phyloP scores from a whole-genome alignment of 2,113 vertebrate species.

The Probosciger aterrimus region DNA sequence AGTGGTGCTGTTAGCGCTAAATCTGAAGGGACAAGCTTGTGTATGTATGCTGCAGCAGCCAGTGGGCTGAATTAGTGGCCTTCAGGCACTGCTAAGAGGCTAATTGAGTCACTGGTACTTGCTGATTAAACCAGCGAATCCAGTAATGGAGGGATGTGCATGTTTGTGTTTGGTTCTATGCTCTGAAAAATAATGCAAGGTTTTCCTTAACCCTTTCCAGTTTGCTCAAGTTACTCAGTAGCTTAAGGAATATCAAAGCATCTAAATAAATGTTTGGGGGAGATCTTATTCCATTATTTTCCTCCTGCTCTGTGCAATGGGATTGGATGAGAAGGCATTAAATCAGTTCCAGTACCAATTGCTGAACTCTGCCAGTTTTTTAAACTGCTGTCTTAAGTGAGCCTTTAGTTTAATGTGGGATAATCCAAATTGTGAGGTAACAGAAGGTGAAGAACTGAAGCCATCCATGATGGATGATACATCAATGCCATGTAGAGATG shows the following conservation, averaged over 20 bases:
- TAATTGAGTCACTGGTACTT: constrained; percentile 62
- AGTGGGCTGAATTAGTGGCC: constrained; percentile 56
- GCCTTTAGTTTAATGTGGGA: background rate
- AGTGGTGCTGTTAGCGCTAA: constrained; percentile 34
- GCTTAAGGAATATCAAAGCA: background rate
- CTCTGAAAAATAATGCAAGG: background rate
- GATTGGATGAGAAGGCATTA: background rate
- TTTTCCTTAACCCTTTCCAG: background rate
- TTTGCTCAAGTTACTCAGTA: background rate
- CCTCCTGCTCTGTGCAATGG: background rate
- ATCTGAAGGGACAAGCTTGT: constrained; percentile 56
- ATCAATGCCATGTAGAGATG: background rate
- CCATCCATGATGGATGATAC: background rate
- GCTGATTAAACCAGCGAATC: constrained; percentile 60
- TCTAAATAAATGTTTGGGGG: background rate
- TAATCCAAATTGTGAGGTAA: background rate
- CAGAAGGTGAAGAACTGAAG: background rate
- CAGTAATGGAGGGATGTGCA: constrained; percentile 39
- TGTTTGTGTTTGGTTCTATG: constrained; percentile 38
- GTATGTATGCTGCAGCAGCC: constrained; percentile 43
- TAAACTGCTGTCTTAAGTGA: background rate
- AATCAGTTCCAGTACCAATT: background rate
- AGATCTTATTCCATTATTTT: background rate
- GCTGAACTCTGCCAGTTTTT: background rate
- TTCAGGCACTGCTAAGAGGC: constrained; percentile 56